A percentile compares a stretch with the other conserved stretches of the same genome.
phyloP scores from a whole-genome alignment of 2,888 invertebrate species.

The Papilio protenor region DNA sequence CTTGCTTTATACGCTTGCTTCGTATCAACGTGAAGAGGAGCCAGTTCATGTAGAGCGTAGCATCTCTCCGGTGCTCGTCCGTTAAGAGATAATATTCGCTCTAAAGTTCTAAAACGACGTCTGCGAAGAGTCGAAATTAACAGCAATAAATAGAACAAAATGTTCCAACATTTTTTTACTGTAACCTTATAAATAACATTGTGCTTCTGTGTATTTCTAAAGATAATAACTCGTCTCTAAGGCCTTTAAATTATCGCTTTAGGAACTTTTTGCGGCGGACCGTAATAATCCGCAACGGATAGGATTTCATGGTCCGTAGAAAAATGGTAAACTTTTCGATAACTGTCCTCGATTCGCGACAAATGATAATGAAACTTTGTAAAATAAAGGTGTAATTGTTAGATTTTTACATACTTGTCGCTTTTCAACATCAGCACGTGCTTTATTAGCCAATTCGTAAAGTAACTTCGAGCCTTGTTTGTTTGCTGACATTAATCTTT shows the following conservation, averaged over 20 bases:
- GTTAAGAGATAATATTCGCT: constrained; percentile 64
- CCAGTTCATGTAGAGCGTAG: constrained; percentile 74
- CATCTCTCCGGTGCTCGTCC: constrained; percentile 68
- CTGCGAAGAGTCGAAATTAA: constrained; percentile 51
- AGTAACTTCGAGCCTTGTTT: constrained; percentile 69
- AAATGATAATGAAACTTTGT: background rate
- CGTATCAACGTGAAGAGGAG: constrained; percentile 69
- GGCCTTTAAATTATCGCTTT: background rate
- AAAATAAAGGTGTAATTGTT: background rate
- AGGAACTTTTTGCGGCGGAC: background rate
- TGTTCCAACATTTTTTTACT: background rate
- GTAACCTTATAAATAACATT: background rate
- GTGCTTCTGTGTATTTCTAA: background rate
- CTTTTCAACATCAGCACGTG: constrained; percentile 71
- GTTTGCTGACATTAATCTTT: constrained; percentile 73
- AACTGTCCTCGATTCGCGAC: background rate
- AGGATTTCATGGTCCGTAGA: background rate
- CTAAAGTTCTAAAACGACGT: constrained; percentile 65
- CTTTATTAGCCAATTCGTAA: constrained; percentile 69
- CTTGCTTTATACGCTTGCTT: constrained; percentile 69
- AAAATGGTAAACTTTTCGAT: background rate
- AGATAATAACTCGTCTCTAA: background rate
- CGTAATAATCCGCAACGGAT: background rate
- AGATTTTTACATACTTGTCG: constrained; percentile 63
- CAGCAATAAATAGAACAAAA: background rate